phyloP scores from a whole-genome alignment of 2,113 vertebrate genomes.

The Clupea harengus region DNA sequence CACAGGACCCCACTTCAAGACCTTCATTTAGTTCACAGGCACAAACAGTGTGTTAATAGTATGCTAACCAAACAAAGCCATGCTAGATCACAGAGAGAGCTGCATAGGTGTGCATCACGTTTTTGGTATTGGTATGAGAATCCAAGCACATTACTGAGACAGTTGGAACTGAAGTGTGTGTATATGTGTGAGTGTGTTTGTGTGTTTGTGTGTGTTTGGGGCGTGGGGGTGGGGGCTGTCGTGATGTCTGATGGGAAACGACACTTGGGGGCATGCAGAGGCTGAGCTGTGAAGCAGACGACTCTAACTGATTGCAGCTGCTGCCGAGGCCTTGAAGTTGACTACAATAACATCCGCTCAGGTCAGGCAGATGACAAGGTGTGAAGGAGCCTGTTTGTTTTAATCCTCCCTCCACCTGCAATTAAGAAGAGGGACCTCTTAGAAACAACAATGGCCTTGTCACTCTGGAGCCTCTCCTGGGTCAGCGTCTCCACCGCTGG shows the following conservation, averaged over 20 bases:
- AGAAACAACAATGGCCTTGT: constrained; percentile 39
- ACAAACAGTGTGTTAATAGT: background rate
- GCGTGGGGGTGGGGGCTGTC: constrained; percentile 25
- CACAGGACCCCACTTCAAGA: background rate
- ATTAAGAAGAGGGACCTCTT: constrained; percentile 35
- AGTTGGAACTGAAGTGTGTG: background rate
- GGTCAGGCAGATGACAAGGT: constrained; percentile 71
- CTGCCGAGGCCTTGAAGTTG: constrained; percentile 73
- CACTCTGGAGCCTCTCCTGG: background rate
- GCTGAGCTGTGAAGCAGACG: constrained; percentile 61
- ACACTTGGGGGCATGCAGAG: constrained; percentile 56
- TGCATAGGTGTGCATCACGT: background rate
- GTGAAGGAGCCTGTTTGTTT: constrained; percentile 63
- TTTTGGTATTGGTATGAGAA: background rate
- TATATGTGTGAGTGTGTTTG: constrained; percentile 2
- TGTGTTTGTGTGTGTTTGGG: background rate
- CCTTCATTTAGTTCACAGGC: background rate
- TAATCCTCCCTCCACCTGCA: constrained; percentile 55
- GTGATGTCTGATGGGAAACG: constrained; percentile 67
- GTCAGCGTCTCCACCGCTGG: background rate
- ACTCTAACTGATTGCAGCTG: constrained; percentile 75
- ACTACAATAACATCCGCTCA: constrained; percentile 73
- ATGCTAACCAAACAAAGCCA: background rate
- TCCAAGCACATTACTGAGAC: background rate
- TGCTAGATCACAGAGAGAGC: background rate